Base-by-base conservation (phyloP, 2,888 invertebrate genomes). In the Tanytarsus gracilentus region DNA sequence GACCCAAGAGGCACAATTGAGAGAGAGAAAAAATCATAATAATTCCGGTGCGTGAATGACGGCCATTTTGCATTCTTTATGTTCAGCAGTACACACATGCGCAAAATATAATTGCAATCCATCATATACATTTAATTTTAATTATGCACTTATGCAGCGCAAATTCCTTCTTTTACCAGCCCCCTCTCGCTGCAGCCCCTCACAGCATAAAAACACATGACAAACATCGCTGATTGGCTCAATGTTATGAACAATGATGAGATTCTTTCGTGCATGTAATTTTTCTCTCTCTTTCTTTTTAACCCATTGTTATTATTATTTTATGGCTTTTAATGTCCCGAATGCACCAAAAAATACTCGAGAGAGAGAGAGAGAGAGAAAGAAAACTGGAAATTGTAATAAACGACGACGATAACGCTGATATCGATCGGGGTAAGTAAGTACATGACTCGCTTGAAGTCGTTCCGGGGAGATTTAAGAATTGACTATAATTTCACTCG, bases 181-280 rank as follows among this genome's bases (percentile, higher is more conserved):
- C 14, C 14, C 14, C n/a, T 44, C 23, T 16, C 8, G 40, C 40
- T 16, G 40, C 18, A 18, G 18, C 21, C 44, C 11, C 11, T 44
- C 44, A 23, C 23, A 44, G 18, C 44, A 44, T 44, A 44, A 16
- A 36, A 14, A 36, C 14, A 36, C 36, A 36, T 36, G 36, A 44
- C 44, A 44, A 44, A 44, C 44, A 18, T 44, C 44, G 44, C 44
- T 44, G 44, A 44, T 44, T 44, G 44, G 44, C 44, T 44, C n/a
- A n/a, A n/a, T n/a, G 23, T 11, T 44, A 23, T 44, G 23, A 23
- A 44, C 44, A 44, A 44, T 44, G 44, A 44, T 44, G 44, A 44
- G 44, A 44, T 44, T 44, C 44, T 44, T 44, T 44, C 44, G 44
- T 44, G 44, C 44, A 44, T 44, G 44, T 44, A 44, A 44, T 44